phyloP scores from a whole-genome alignment of 2,888 invertebrate genomes.

The Incurvaria masculella region DNA sequence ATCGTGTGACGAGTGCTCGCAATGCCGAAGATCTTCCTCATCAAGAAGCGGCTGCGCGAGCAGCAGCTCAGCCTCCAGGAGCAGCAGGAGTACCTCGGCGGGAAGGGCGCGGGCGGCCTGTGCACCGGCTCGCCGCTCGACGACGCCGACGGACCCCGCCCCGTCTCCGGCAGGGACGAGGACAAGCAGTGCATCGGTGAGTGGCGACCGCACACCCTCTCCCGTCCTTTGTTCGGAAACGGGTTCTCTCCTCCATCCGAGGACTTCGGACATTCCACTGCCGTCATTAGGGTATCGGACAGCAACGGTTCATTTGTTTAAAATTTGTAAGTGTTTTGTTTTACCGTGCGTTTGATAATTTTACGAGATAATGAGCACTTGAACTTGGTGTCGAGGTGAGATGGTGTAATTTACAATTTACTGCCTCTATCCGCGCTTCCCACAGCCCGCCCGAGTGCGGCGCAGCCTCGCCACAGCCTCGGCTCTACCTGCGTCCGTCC shows the following conservation, averaged over 20 bases:
- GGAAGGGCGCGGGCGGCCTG: constrained; percentile 59
- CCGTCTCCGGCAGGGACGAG: constrained; percentile 55
- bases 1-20: constrained; percentile 20
- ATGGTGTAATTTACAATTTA: no score
- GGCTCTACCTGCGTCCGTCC: background rate
- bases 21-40: constrained; percentile 93
- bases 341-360: no score
- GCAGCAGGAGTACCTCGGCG: constrained; percentile 70
- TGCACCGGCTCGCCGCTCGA: constrained; percentile 57
- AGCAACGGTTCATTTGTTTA: no score
- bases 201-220: constrained; percentile 16
- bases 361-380: no score
- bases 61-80: constrained; percentile 84
- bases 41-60: constrained; percentile 88
- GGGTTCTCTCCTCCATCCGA: background rate
- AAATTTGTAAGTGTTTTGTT: no score
- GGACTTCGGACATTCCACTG: no score
- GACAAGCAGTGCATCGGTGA: constrained; percentile 37
- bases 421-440: no score
- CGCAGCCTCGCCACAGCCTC: no score
- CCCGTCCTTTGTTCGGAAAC: background rate
- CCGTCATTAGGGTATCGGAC: no score
- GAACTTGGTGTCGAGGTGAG: no score
- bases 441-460: no score
- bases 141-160: constrained; percentile 24